phyloP scores from a whole-genome alignment of 2,797 vertebrate species.

The Hemibagrus guttatus region DNA sequence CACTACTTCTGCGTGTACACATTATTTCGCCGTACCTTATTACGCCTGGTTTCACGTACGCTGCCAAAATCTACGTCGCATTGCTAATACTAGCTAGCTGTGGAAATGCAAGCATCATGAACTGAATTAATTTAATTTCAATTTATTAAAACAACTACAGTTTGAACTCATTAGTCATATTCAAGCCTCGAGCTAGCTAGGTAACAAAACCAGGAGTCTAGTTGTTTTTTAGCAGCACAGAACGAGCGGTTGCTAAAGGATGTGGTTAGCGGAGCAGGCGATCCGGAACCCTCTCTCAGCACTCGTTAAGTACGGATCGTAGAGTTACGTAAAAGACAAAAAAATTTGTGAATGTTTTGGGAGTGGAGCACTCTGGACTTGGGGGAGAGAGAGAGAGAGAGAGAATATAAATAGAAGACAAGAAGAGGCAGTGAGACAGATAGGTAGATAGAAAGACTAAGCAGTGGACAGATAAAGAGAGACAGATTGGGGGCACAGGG shows the following conservation, averaged over 20 bases:
- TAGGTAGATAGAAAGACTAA: not conserved
- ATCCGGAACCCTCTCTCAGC: not conserved
- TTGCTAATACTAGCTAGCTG: not conserved
- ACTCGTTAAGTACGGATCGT: too few species aligned
- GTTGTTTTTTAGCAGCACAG: too few species aligned
- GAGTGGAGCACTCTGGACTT: not conserved
- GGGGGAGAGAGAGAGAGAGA: conserved; percentile 1
- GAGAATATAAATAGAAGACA: not conserved
- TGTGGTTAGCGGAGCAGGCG: not conserved
- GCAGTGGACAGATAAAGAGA: too few species aligned
- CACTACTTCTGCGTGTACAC: not conserved
- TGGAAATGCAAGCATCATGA: not conserved
- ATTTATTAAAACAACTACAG: too few species aligned
- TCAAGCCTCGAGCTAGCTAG: too few species aligned
- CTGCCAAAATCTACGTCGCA: not conserved
- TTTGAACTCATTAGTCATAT: too few species aligned
- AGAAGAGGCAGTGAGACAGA: not conserved
- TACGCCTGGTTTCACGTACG: not conserved
- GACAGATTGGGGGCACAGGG: too few species aligned
- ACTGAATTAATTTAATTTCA: too few species aligned
- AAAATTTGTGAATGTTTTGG: too few species aligned
- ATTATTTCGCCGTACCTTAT: not conserved
- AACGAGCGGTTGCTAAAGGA: too few species aligned
- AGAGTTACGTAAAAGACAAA: not conserved
- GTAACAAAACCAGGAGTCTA: too few species aligned